Percentiles rank a stretch among this genome's conserved stretches.
phyloP scores from a whole-genome alignment of 2,888 invertebrate genomes.

The Trachelus iudaicus region DNA sequence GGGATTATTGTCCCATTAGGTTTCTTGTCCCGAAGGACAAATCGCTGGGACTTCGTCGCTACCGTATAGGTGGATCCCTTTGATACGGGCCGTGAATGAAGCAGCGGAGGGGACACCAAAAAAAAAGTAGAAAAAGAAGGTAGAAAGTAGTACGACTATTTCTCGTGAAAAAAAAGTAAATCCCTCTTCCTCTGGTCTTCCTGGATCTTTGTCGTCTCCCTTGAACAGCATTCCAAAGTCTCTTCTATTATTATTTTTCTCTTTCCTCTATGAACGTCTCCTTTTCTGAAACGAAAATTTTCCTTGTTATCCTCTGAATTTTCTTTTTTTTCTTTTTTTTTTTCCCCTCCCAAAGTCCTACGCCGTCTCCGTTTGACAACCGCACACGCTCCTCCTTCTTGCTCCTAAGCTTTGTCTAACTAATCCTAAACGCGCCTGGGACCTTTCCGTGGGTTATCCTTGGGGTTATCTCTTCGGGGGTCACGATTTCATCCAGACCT shows the following conservation, averaged over 20 bases:
- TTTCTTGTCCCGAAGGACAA: conserved; percentile 48
- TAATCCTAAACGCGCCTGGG: not conserved
- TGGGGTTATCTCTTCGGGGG: not conserved
- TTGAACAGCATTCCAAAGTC: not conserved
- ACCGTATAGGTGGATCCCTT: no score
- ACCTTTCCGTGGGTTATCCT: not conserved
- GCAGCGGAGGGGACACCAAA: not conserved
- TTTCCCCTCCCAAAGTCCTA: not conserved
- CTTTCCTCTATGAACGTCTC: not conserved
- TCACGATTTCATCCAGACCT: not conserved
- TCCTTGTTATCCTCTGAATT: not conserved
- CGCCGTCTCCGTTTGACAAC: not conserved
- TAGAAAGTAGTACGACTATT: not conserved
- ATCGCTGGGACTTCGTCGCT: conserved; percentile 35
- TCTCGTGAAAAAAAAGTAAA: not conserved
- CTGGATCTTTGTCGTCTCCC: no score
- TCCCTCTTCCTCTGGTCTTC: not conserved
- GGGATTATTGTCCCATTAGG: conserved; percentile 62
- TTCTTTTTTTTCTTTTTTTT: no score
- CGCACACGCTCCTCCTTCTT: not conserved
- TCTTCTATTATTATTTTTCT: no score
- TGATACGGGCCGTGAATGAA: not conserved
- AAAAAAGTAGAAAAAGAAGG: not conserved
- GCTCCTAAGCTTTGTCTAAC: not conserved
- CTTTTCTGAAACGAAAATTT: not conserved